Conservation (phyloP, 1,140 invertebrate genomes). For the Triops longicaudatus region DNA sequence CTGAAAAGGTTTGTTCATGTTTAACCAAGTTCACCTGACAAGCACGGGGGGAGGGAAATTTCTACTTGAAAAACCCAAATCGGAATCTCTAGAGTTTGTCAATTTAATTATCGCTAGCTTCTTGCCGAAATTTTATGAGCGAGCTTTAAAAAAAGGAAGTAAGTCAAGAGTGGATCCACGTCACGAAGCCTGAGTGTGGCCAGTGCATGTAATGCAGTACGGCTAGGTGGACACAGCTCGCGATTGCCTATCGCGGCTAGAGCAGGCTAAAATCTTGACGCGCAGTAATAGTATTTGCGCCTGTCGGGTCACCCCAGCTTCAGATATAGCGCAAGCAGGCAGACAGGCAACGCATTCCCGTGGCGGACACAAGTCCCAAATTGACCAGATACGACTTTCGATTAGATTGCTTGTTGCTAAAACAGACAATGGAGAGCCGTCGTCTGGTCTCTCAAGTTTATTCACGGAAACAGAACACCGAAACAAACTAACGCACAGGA, state of each 20-base stretch:
- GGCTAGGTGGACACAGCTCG: too few species aligned
- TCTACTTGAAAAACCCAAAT: too few species aligned
- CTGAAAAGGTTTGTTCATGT: not conserved
- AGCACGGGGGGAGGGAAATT: not conserved
- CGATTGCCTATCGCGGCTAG: not conserved
- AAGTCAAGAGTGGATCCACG: too few species aligned
- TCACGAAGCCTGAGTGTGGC: too few species aligned
- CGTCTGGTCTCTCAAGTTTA: not conserved
- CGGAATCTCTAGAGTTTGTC: too few species aligned
- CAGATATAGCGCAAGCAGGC: not conserved
- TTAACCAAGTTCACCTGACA: not conserved
- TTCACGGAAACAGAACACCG: not conserved
- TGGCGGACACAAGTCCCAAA: not conserved
- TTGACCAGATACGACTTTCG: constrained; percentile 11
- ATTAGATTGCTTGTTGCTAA: constrained; percentile 7
- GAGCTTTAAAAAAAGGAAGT: too few species aligned
- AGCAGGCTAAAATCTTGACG: not conserved
- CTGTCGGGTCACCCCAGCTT: not conserved
- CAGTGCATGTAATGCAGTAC: too few species aligned
- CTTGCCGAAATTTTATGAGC: too few species aligned
- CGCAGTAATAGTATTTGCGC: not conserved
- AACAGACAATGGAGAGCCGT: constrained; percentile 5
- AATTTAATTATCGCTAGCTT: too few species aligned
- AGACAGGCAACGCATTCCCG: not conserved
- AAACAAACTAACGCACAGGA: not conserved